A percentile compares a stretch with the other conserved stretches of the same genome.
phyloP scores from a whole-genome alignment of 2,888 invertebrate species.

The Celastrina argiolus region DNA sequence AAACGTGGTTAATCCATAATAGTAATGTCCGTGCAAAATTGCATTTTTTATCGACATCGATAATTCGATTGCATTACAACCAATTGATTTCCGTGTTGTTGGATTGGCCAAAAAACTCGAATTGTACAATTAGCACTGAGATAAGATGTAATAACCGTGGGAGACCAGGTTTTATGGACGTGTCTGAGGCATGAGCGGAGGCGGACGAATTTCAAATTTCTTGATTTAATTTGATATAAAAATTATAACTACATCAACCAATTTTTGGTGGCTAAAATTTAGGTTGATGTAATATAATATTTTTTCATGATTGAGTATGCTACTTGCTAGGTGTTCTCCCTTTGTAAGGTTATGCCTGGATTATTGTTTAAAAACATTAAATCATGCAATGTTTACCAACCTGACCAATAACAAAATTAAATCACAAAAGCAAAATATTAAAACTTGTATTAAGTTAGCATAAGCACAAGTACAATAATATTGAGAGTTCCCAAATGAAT shows the following conservation, averaged over 20 bases:
- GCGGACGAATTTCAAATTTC: slow-evolving; percentile 27
- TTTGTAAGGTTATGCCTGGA: no score
- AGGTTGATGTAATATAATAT: no score
- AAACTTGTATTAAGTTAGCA: no score
- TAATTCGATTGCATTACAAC: slow-evolving; percentile 56
- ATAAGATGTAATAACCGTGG: slow-evolving; percentile 67
- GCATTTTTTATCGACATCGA: slow-evolving; percentile 38
- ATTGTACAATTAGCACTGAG: slow-evolving; percentile 64
- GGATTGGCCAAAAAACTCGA: slow-evolving; percentile 57
- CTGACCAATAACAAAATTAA: no score
- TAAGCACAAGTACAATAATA: no score
- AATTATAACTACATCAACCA: no score
- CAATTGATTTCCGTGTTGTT: slow-evolving; percentile 65
- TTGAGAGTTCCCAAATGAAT: slow-evolving; percentile 4
- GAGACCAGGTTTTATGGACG: slow-evolving; percentile 44
- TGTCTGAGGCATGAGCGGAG: slow-evolving; percentile 38
- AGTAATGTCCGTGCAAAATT: slow-evolving; percentile 36
- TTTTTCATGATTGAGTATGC: no score
- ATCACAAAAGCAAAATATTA: neutral
- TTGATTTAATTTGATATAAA: no score
- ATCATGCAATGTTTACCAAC: no score
- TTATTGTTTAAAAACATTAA: no score
- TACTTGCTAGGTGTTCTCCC: no score
- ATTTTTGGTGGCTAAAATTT: no score
- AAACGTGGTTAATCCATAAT: slow-evolving; percentile 23